Evolutionary conservation across 2,888 invertebrate genomes (phyloP), one percentile per base, ranked within the genome.

Genomic region (Harmothoe impar): DNA sequence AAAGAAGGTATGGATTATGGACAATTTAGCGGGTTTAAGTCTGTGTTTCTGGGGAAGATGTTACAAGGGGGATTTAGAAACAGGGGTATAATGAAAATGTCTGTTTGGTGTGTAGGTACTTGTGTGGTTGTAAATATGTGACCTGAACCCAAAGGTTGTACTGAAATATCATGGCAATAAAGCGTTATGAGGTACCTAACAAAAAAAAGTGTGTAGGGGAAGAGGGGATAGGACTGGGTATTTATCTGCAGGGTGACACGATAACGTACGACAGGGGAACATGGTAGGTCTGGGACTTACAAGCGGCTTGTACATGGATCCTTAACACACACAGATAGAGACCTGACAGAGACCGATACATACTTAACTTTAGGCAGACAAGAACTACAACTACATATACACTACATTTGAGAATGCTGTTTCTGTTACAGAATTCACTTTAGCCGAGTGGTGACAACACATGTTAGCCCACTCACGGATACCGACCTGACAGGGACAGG

Each of bases 181-280:
- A n/a, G n/a, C n/a, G n/a, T n/a, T n/a, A n/a, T n/a, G n/a, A n/a
- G n/a, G n/a, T n/a, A n/a, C n/a, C n/a, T n/a, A n/a, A n/a, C n/a
- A n/a, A n/a, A n/a, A n/a, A n/a, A n/a, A n/a, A n/a, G n/a, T 62
- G n/a, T 62, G 20, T 62, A 20, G 62, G n/a, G 43, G 3, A 10
- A 10, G 43, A 43, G n/a, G n/a, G 68, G 68, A 68, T 7, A 12
- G 25, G 72, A 72, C 29, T 15, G 29, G 5, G 29, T 12, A 25
- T 72, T 72, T 72, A 72, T 72, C 72, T 25, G 29, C 5, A 29
- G 72, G 72, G 25, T 72, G 72, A 72, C 72, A 25, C 20, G 72
- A 72, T 72, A 72, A 72, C 3, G 72, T 72, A 62, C 72, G n/a
- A 25, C 0, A n/a, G 72, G 25, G 17, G 72, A 72, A 25, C 72